Conservation (phyloP, 2,888 invertebrate genomes). For the Scaptomyza parva region DNA sequence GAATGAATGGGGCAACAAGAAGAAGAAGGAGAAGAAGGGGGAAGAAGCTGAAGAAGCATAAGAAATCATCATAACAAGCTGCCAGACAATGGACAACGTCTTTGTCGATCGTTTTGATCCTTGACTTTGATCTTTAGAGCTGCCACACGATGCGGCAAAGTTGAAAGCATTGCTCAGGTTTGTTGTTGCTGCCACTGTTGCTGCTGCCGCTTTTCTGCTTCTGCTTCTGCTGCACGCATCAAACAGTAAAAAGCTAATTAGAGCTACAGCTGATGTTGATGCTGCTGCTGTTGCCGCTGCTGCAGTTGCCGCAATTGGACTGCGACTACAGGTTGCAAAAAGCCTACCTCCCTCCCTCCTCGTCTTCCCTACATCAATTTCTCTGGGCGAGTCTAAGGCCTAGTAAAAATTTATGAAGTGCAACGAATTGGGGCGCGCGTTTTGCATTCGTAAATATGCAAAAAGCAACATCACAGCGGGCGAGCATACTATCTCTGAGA, state of each 20-base stretch:
- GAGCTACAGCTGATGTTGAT: constrained; percentile 38
- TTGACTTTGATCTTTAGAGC: constrained; percentile 79
- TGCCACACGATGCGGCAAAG: constrained; percentile 71
- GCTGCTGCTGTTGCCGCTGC: neutral
- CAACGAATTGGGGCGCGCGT: constrained; percentile 71
- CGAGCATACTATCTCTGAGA: constrained; percentile 1
- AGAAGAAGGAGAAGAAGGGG: neutral
- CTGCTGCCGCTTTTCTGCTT: constrained; percentile 7
- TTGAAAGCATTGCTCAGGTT: constrained; percentile 70
- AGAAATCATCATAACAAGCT: constrained; percentile 79
- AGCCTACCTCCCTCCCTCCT: neutral
- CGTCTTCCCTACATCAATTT: too few species aligned
- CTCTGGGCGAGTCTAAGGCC: constrained; percentile 13
- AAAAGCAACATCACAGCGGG: constrained; percentile 39
- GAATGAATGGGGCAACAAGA: constrained; percentile 36
- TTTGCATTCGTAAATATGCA: constrained; percentile 72
- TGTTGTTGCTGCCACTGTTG: constrained; percentile 23
- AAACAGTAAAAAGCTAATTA: constrained; percentile 76
- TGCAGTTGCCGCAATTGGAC: constrained; percentile 39
- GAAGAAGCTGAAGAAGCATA: constrained; percentile 1
- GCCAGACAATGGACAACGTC: constrained; percentile 36
- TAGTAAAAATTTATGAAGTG: constrained; percentile 79
- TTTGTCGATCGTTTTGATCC: constrained; percentile 66
- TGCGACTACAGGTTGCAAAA: constrained; percentile 21
- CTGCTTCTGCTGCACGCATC: constrained; percentile 62